Base-by-base conservation (phyloP, 64 coral and sea anemone genomes). In the Exaiptasia diaphana region DNA sequence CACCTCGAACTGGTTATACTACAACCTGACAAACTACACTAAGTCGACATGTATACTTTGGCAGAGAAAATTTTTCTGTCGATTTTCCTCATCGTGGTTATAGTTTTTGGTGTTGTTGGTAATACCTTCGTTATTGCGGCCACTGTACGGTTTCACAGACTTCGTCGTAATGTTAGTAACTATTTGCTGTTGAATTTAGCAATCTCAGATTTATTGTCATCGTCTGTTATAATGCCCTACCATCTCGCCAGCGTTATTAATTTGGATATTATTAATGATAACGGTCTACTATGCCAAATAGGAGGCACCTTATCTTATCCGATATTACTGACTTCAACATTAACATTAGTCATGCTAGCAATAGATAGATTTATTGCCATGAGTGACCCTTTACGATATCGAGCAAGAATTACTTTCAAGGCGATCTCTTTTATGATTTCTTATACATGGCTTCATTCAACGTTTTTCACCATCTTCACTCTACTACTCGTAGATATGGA, bases 231-330 rank as follows among this genome's bases (percentile, higher is more conserved):
- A 11, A 87, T 87, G 84, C 84, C 84, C 10, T 87, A 78, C 21
- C 73, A 87, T 1, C 24, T 87, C 5, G 58, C 74, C 18, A 87
- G 73, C 0, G 74, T 87, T 3, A 6, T 87, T 6, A 44, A 87
- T 68, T 24, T 78, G 3, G 64, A 49, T 15, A 87, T 87, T 28
- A 75, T 87, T 50, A 50, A 43, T 4, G 43, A 36, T 41, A 53
- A 78, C 25, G 84, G 73, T 3, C 18, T 70, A 18, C 41, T 87
- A 9, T 87, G 84, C 20, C 55, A 50, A 63, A 30, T 87, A 4
- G 84, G 84, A 3, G 84, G 84, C 6, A 46, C 71, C 10, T 67
- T 87, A 4, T 67, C 84, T 1, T 87, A 87, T 87, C 84, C 84
- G 30, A 73, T 87, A 24, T 63, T 68, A 17, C 33, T 87, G 18